Conservation (phyloP, 2,888 invertebrate species). For the Nomada goodeniana region DNA sequence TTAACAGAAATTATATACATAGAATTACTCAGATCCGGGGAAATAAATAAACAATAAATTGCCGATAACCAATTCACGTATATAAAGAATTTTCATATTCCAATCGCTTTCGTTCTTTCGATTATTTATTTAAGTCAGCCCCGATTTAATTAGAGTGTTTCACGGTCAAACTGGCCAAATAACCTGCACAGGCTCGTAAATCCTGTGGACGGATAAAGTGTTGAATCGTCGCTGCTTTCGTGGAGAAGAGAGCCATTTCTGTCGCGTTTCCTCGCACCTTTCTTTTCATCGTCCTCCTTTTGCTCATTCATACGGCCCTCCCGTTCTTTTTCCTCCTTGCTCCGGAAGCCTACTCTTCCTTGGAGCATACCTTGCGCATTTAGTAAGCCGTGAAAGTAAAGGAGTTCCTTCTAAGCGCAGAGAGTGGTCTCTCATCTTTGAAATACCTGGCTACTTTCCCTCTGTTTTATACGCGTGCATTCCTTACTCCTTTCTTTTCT, state of each 20-base stretch:
- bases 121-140: slow-evolving; percentile 62
- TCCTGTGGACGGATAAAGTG: slow-evolving; percentile 42
- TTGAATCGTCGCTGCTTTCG: slow-evolving; percentile 43
- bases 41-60: slow-evolving; percentile 15
- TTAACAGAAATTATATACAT: background rate
- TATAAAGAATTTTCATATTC: slow-evolving; percentile 16
- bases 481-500: slow-evolving; percentile 36
- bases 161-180: slow-evolving; percentile 63
- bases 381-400: slow-evolving; percentile 64
- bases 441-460: slow-evolving; percentile 62
- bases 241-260: slow-evolving; percentile 23
- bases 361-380: slow-evolving; percentile 51
- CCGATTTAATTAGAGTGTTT: slow-evolving; percentile 70
- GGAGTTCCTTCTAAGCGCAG: slow-evolving; percentile 63
- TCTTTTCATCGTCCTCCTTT: background rate
- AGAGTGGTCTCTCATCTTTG: slow-evolving; percentile 71
- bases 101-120: slow-evolving; percentile 1
- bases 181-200: slow-evolving; percentile 41
- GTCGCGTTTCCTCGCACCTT: slow-evolving; percentile 26
- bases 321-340: slow-evolving; percentile 2
- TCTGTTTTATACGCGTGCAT: slow-evolving; percentile 44
- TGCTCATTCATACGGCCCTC: background rate
- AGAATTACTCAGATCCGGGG: background rate
- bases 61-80: background rate
- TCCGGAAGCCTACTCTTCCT: slow-evolving; percentile 36